Percentiles rank a stretch among this genome's conserved stretches.
These are phyloP conservation scores for Lepisosteus osseus DNA, from an alignment of 2,113 vertebrate genomes.

Conservation along the genomic window DNA sequence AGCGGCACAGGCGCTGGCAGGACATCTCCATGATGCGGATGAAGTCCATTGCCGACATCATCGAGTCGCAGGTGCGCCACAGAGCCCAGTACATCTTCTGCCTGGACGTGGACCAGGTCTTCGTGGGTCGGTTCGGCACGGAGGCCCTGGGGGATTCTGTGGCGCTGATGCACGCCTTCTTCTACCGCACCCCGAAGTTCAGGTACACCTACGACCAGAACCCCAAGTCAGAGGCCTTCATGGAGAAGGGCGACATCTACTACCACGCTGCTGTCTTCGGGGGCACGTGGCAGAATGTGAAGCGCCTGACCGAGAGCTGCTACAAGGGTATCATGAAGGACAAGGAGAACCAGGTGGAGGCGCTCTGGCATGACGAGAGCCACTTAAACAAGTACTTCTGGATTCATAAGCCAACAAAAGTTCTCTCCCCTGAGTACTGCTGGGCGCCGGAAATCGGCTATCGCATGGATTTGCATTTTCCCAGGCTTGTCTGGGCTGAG, in stretches of 20 bases:
- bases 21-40: constrained; percentile 74
- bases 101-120: constrained; percentile 70
- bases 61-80: constrained; percentile 48
- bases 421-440: constrained; percentile 77
- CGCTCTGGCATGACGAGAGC: constrained; percentile 75
- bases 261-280: constrained; percentile 75
- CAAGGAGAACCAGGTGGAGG: constrained; percentile 60
- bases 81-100: constrained; percentile 59
- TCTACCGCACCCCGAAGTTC: constrained; percentile 45
- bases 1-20: constrained; percentile 60
- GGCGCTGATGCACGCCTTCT: constrained; percentile 67
- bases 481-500: constrained; percentile 48
- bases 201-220: constrained; percentile 60
- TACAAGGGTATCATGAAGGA: constrained; percentile 52
- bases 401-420: constrained; percentile 62
- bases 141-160: constrained; percentile 67
- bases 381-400: constrained; percentile 73
- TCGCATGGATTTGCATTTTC: constrained; percentile 37
- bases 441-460: constrained; percentile 51
- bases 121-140: constrained; percentile 57
- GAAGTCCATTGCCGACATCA: constrained; percentile 49
- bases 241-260: constrained; percentile 64
- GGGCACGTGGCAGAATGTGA: constrained; percentile 55
- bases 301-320: constrained; percentile 51
- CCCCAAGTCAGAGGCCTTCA: constrained; percentile 52